Evolutionary conservation across 2,113 vertebrate genomes (phyloP), one percentile per base, ranked within the genome.

Genomic region (Hepsetus odoe): DNA sequence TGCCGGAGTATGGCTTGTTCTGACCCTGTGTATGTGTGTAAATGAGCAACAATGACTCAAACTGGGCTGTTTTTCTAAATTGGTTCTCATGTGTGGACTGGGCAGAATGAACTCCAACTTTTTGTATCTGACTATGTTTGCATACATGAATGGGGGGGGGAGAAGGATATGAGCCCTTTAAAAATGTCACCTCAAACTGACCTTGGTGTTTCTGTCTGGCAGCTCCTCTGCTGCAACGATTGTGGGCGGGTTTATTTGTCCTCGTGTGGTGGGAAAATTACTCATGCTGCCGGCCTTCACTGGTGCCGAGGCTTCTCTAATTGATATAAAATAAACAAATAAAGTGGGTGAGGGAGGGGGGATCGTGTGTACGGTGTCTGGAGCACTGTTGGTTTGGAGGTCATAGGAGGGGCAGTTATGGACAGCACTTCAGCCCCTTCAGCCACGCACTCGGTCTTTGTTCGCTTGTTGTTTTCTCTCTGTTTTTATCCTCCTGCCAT

Each of bases 381-480:
- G 49, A n/a, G 20, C 49, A 5, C 13, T 5, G 12, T 28, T 35
- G 10, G 13, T 35, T 18, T 3, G 30, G 32, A n/a, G n/a, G 61
- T 64, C 61, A 22, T 0, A 3, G 32, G 61, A 38, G 11, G 20
- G 18, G 61, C 32, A 65, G 61, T 20, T 65, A 3, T 14, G 32
- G 38, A 35, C 18, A 35, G 30, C 18, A 3, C 20, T 35, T 38
- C 20, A 13, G 5, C 22, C 14, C 30, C 9, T 18, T 20, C 14
- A 20, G 11, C 18, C 30, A 8, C 30, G 4, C 59, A 20, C 8
- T 65, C 33, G 24, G 20, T 20, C 33, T 38, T 65, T 64, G 59
- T 64, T 62, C 30, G 9, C 59, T 33, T 30, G 24, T 55, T 69
- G 66, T 69, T 69, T 16, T 49, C 67, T 44, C 42, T 66, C 35